Evolutionary conservation across 1,140 invertebrate species (phyloP).

Genomic region (Geopemphigus sp.): DNA sequence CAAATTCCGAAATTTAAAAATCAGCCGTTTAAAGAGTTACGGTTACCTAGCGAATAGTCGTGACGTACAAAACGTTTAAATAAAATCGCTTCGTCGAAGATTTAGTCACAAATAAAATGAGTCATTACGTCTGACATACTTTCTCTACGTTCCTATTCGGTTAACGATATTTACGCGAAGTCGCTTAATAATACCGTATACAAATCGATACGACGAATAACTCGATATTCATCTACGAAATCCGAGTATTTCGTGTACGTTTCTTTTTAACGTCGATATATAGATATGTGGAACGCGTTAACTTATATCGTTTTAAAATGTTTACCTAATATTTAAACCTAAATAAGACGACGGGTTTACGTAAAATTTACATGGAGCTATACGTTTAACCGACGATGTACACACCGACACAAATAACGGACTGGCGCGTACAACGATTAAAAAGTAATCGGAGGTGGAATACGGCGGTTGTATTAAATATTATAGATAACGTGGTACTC

Average conservation of each 20-base stretch:
- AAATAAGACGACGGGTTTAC: no score
- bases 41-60: not conserved
- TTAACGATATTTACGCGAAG: not conserved
- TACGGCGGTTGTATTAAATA: no score
- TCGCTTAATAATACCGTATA: not conserved
- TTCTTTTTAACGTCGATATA: not conserved
- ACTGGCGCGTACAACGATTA: not conserved
- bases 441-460: no score
- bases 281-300: no score
- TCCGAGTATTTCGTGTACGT: not conserved
- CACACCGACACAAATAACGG: slow-evolving; percentile 1
- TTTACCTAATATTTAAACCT: no score
- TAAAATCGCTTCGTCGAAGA: not conserved
- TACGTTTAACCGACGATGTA: not conserved
- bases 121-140: slow-evolving; percentile 32
- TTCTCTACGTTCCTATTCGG: not conserved
- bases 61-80: slow-evolving; percentile 23
- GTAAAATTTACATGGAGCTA: slow-evolving; percentile 8
- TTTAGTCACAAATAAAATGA: slow-evolving; percentile 19
- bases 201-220: not conserved
- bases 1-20: no score
- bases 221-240: not conserved
- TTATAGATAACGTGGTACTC: no score
- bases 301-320: no score
- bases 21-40: no score